phyloP scores from a whole-genome alignment of 2,888 invertebrate genomes.

The Catocala sponsa region DNA sequence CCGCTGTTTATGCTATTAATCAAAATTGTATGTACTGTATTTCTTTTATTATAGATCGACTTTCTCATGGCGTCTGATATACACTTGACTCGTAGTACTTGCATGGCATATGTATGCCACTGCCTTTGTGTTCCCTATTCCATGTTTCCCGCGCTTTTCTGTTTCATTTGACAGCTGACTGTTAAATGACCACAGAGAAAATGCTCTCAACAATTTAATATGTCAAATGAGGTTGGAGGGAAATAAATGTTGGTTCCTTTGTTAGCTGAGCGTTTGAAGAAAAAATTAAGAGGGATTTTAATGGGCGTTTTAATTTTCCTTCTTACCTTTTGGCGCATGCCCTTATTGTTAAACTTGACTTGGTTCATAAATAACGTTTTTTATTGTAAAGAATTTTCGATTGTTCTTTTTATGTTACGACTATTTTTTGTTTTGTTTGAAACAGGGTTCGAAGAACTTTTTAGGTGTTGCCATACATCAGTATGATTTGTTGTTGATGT shows the following conservation, averaged over 20 bases:
- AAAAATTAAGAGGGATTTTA: conserved; percentile 18
- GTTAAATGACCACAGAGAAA: conserved; percentile 26
- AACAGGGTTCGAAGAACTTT: no score
- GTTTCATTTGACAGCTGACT: neutral
- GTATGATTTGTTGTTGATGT: no score
- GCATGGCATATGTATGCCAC: no score
- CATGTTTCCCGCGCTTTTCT: neutral
- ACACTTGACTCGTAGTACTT: no score
- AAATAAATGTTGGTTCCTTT: conserved; percentile 38
- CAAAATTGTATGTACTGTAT: no score
- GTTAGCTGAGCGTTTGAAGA: conserved; percentile 21
- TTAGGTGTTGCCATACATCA: no score
- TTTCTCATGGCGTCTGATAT: no score
- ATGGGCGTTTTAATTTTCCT: conserved; percentile 16
- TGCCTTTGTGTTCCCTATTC: neutral
- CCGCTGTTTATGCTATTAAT: no score
- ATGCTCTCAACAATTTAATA: conserved; percentile 36
- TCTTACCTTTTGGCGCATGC: conserved; percentile 16
- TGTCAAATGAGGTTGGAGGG: conserved; percentile 43
- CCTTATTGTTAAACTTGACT: conserved; percentile 21
- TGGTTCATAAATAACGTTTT: conserved; percentile 20
- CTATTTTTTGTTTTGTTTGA: conserved; percentile 10
- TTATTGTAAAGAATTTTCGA: conserved; percentile 10
- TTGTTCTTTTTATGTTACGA: neutral
- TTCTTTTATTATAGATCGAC: no score